Conservation (phyloP, 1,140 invertebrate genomes). For the Charaxes varanes region DNA sequence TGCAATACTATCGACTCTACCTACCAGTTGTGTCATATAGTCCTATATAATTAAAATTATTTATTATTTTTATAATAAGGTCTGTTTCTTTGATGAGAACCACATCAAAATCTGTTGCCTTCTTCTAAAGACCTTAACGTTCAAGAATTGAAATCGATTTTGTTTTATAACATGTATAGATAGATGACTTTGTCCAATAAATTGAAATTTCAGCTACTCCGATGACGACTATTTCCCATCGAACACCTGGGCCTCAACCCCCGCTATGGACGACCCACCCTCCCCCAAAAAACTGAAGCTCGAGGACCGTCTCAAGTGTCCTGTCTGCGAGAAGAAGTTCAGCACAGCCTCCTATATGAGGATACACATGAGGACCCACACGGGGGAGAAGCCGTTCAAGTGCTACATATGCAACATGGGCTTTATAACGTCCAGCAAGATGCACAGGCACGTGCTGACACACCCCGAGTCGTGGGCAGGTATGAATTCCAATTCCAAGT, state of each 20-base stretch:
- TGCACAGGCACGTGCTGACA: conserved; percentile 53
- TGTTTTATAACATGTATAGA: too few species aligned
- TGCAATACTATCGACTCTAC: too few species aligned
- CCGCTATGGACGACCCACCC: conserved; percentile 19
- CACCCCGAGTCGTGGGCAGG: conserved; percentile 35
- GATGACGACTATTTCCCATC: conserved; percentile 56
- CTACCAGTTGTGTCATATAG: too few species aligned
- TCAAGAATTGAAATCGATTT: too few species aligned
- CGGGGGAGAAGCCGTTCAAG: conserved; percentile 80
- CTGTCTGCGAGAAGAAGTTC: conserved; percentile 39
- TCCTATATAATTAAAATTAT: too few species aligned
- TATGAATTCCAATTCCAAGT: too few species aligned
- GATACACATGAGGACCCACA: conserved; percentile 75
- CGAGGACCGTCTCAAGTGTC: conserved; percentile 20
- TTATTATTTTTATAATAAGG: too few species aligned
- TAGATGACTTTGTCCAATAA: too few species aligned
- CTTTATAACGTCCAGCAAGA: conserved; percentile 79
- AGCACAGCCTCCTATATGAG: conserved; percentile 51
- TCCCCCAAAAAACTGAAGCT: conserved; percentile 5
- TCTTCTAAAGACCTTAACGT: too few species aligned
- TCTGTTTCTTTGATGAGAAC: too few species aligned
- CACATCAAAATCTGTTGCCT: too few species aligned
- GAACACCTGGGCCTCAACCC: conserved; percentile 43
- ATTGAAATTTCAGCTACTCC: conserved; percentile 35
- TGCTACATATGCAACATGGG: conserved; percentile 81